Conservation (phyloP, 2,113 vertebrate species). For the Loxodonta africana region DNA sequence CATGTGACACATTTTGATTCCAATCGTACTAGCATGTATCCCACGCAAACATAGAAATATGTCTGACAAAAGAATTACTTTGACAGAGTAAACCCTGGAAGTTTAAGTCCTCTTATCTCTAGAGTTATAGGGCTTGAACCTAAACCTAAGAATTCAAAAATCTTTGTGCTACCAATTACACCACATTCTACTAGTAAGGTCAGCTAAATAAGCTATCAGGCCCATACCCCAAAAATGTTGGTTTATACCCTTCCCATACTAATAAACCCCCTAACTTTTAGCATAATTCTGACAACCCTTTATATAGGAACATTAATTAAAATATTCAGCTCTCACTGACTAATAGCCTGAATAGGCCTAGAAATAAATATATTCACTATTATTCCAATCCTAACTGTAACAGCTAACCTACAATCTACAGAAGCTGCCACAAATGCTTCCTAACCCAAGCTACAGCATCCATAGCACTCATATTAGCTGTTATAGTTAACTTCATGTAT, state of each 20-base stretch:
- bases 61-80: constrained; percentile 67
- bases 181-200: not conserved
- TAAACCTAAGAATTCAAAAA: not conserved
- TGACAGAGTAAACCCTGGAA: constrained; percentile 77
- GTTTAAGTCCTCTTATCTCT: not conserved
- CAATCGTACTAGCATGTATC: accelerated
- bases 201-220: not conserved
- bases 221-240: not conserved
- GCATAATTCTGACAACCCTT: accelerated
- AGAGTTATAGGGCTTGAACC: not conserved
- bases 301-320: too few species aligned
- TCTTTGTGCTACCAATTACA: not conserved
- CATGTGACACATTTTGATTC: not conserved
- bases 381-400: too few species aligned
- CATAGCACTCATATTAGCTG: not conserved
- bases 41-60: constrained; percentile 60
- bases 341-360: not conserved
- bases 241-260: not conserved
- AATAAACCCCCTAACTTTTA: not conserved
- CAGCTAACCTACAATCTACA: too few species aligned
- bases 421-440: not conserved
- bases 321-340: not conserved
- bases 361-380: not conserved
- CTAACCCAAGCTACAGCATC: not conserved
- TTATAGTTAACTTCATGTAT: too few species aligned